Conservation (phyloP, 2,113 vertebrate genomes). For the Tetraodon nigroviridis region DNA sequence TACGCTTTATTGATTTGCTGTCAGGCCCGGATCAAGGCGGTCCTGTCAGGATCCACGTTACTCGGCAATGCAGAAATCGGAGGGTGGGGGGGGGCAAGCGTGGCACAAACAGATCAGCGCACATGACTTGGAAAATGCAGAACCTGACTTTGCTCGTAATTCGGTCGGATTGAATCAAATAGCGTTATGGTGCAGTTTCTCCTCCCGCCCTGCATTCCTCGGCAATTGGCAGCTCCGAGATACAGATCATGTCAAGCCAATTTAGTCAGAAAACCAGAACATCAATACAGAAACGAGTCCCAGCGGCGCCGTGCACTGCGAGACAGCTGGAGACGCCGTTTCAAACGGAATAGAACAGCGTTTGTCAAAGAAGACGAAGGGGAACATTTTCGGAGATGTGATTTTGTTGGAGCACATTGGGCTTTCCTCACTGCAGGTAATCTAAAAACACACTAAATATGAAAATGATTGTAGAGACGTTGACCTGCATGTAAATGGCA, state of each 20-base stretch:
- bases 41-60: slow-evolving; percentile 41
- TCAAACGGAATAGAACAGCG: too few species aligned
- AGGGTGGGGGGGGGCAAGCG: background rate
- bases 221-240: slow-evolving; percentile 39
- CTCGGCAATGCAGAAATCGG: slow-evolving; percentile 22
- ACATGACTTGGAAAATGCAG: slow-evolving; percentile 43
- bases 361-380: too few species aligned
- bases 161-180: slow-evolving; percentile 13
- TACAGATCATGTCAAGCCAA: slow-evolving; percentile 22
- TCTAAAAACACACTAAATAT: background rate
- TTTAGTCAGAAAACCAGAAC: slow-evolving; percentile 19
- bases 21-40: slow-evolving; percentile 50
- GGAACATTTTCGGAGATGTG: too few species aligned
- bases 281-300: slow-evolving; percentile 22
- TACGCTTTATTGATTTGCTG: slow-evolving; percentile 68
- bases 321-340: too few species aligned
- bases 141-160: slow-evolving; percentile 11
- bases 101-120: slow-evolving; percentile 39
- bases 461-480: too few species aligned
- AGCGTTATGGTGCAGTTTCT: slow-evolving; percentile 12
- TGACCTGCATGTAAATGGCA: too few species aligned
- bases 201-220: slow-evolving; percentile 12
- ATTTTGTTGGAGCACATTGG: background rate
- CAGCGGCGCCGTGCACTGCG: too few species aligned
- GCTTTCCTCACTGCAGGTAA: background rate